Conservation (phyloP, 2,113 vertebrate species). For the Fulica atra region DNA sequence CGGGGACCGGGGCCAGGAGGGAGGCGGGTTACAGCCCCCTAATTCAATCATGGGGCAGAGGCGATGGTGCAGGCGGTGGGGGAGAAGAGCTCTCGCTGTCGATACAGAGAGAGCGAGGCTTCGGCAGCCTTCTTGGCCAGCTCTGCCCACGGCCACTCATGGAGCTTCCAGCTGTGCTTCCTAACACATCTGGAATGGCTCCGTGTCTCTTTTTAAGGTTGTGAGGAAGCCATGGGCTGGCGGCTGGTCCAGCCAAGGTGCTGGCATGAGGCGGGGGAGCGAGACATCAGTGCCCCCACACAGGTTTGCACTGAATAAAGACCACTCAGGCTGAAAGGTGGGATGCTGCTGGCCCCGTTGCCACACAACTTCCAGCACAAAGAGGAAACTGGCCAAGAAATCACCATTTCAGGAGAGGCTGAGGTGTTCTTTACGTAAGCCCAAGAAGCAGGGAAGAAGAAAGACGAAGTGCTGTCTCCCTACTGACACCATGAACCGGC, state of each 20-base stretch:
- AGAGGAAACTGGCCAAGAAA: background rate
- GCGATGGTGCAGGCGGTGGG: background rate
- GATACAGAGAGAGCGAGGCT: fast-evolving
- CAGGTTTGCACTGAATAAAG: background rate
- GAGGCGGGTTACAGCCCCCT: slow-evolving; percentile 24
- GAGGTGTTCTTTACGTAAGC: background rate
- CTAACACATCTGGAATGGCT: fast-evolving
- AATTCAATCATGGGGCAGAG: slow-evolving; percentile 53
- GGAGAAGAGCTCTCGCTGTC: background rate
- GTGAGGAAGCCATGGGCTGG: fast-evolving
- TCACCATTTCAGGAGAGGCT: background rate
- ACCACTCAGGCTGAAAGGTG: background rate
- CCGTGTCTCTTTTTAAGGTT: fast-evolving
- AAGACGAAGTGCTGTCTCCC: background rate
- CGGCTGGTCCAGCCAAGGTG: background rate
- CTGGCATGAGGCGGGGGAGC: fast-evolving
- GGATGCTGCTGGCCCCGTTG: background rate
- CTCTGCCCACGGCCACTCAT: background rate
- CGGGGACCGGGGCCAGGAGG: background rate
- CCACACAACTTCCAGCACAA: background rate
- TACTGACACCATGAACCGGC: background rate
- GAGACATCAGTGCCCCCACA: fast-evolving
- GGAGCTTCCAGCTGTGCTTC: background rate
- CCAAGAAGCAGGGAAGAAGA: background rate
- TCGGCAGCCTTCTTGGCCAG: background rate